Base-by-base conservation (phyloP, 2,797 vertebrate genomes). In the Poecilia picta region DNA sequence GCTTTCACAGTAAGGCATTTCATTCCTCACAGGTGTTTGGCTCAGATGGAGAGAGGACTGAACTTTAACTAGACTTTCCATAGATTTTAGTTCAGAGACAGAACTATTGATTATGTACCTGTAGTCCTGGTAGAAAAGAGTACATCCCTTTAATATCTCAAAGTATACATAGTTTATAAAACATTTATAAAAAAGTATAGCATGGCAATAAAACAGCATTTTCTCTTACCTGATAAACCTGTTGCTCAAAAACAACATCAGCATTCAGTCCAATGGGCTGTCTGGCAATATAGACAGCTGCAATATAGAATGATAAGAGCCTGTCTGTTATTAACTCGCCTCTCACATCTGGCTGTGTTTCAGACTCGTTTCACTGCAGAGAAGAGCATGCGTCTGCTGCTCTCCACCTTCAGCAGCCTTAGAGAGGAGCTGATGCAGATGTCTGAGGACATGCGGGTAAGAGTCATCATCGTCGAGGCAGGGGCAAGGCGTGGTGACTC, bases 301-400 rank as follows among this genome's bases (percentile, higher is more conserved):
- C n/a, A n/a, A n/a, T n/a, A n/a, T n/a, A n/a, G n/a, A n/a, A n/a
- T n/a, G n/a, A n/a, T n/a, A n/a, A n/a, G n/a, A n/a, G 41, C 4
- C 4, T 43, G 20, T 68, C 66, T 25, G 5, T 53, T 71, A 33
- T 28, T 51, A 11, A 51, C 51, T 71, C 59, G 4, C 43, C 20
- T 68, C 31, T 78, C 36, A 41, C 75, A 53, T 75, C 31, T 74
- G 25, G 79, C 4, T 73, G 4, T 68, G 7, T 1, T 10, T 71
- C 81, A 99, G 98, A 99, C 98, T 83, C 97, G 98, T 77, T 86
- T 90, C 28, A 98, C 97, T 0, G 97, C 97, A 0, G 97, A 98
- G 84, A 99, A 97, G 87, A 98, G 97, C 85, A 94, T 98, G 94
- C 95, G 96, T 47, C 94, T 99, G 23, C 96, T 99, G 85, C 93